A percentile compares a stretch with the other conserved stretches of the same genome.
phyloP scores from a whole-genome alignment of 2,888 invertebrate species.

The Epinotia bilunana region DNA sequence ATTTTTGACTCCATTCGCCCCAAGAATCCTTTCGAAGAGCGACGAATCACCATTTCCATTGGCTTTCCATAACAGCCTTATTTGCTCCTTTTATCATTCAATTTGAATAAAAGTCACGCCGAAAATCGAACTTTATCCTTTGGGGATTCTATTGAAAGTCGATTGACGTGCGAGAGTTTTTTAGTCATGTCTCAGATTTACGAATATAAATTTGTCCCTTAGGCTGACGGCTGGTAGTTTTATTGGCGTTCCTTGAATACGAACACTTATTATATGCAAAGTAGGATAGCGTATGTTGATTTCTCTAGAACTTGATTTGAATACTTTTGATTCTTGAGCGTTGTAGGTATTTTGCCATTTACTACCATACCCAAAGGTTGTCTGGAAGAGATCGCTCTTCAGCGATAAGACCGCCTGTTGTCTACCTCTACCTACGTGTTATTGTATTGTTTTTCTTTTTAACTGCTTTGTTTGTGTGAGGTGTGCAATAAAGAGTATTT shows the following conservation, averaged over 20 bases:
- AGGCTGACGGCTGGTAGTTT: constrained; percentile 7
- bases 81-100: constrained; percentile 40
- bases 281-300: constrained; percentile 26
- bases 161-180: constrained; percentile 12
- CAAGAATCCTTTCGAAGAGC: constrained; percentile 29
- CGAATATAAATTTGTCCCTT: constrained; percentile 41
- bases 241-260: constrained; percentile 31
- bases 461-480: too few species aligned
- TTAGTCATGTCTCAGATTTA: constrained; percentile 35
- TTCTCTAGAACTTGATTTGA: constrained; percentile 9
- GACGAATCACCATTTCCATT: constrained; percentile 21
- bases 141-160: constrained; percentile 9
- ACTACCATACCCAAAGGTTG: too few species aligned
- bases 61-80: constrained; percentile 37
- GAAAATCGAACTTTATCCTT: constrained; percentile 5
- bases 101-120: constrained; percentile 17
- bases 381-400: too few species aligned
- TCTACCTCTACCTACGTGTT: too few species aligned
- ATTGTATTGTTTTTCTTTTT: too few species aligned
- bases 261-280: constrained; percentile 33
- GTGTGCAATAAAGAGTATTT: too few species aligned
- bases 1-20: constrained; percentile 11
- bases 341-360: too few species aligned
- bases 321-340: neutral
- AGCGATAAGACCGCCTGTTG: too few species aligned